Evolutionary conservation across 2,113 vertebrate species (phyloP), one percentile per base, ranked within the genome.

Genomic region (Columba livia): DNA sequence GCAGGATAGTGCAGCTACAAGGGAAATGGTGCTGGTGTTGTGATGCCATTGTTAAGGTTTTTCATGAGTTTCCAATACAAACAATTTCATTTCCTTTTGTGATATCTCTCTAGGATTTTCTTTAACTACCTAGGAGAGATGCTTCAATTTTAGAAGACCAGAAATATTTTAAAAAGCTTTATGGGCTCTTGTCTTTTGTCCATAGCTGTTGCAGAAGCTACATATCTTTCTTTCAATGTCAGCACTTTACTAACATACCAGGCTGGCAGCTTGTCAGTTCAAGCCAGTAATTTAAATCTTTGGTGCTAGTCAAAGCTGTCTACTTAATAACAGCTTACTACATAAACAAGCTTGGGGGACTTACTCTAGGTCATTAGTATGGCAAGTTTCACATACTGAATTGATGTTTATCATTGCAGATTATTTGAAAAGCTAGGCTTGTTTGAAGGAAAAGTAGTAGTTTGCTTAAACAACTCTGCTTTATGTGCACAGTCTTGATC

Each of bases 301-400:
- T n/a, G 84, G 88, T 95, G 85, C 57, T 90, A 96, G 86, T 97
- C 85, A 96, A 53, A 94, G 72, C 79, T 96, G 94, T 97, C 88
- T 91, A 29, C 72, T 96, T 95, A 96, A 87, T 97, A 84, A 75
- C 97, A 81, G 71, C 78, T 91, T 97, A 93, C 62, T 85, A 82
- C 67, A 64, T 95, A 91, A 94, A 96, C 79, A 97, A 91, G 80
- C 88, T 92, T 71, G 75, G 79, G 90, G 65, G 85, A 93, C 73
- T 95, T 85, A 80, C 21, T 93, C 36, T 87, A 74, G 75, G 72
- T 96, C 90, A 86, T 96, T 90, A 94, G 88, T 73, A 79, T 89
- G 69, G 70, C 62, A 93, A 94, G 92, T 93, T 93, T 96, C 84
- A 91, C 58, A 60, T 80, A 32, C 79, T 72, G 90, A 94, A 82